These are phyloP conservation scores for Pseudococcus jackbeardsleyi DNA, from an alignment of 2,888 invertebrate genomes.

Conservation along the genomic window DNA sequence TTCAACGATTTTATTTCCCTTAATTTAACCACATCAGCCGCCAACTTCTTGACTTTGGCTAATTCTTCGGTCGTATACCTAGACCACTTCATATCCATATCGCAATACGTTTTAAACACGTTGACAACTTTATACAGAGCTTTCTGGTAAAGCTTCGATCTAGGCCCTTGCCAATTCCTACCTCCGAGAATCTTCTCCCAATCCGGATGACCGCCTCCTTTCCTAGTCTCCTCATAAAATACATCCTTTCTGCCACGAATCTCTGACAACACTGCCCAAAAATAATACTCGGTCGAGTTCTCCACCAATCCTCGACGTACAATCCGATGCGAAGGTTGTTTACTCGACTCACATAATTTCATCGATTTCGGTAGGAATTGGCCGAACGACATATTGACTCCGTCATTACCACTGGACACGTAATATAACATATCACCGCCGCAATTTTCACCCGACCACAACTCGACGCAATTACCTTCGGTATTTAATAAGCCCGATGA, in stretches of 20 bases:
- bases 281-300: not conserved
- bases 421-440: not conserved
- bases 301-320: not conserved
- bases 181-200: not conserved
- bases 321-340: not conserved
- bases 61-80: not conserved
- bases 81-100: constrained; percentile 24
- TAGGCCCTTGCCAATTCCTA: constrained; percentile 2
- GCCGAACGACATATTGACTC: not conserved
- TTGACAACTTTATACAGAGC: not conserved
- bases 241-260: not conserved
- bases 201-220: not conserved
- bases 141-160: not conserved
- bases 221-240: not conserved
- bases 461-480: not conserved
- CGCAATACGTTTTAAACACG: not conserved
- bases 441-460: not conserved
- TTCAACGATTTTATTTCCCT: not conserved
- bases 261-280: not conserved
- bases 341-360: not conserved
- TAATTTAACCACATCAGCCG: not conserved
- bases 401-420: not conserved
- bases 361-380: not conserved
- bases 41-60: not conserved
- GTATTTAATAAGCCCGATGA: not conserved